Percentiles rank a stretch among this genome's conserved stretches.
Evolutionary conservation across 2,888 invertebrate species (phyloP).

Genomic region (Plebejus anna): DNA sequence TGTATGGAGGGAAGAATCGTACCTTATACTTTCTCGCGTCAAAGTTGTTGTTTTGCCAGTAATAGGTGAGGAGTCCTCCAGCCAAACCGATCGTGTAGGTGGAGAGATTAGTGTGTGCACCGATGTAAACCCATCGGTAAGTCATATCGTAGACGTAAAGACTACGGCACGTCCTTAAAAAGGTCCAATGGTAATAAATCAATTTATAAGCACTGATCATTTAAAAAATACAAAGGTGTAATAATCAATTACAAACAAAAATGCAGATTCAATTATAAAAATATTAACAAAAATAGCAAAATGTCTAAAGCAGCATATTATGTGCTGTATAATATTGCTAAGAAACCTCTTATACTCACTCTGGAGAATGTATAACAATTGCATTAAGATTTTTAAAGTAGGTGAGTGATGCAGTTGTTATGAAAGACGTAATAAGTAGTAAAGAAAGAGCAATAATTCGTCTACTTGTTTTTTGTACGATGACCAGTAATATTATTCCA

Average conservation of each 20-base stretch:
- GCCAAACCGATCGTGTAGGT: constrained; percentile 62
- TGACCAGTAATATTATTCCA: constrained; percentile 57
- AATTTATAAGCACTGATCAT: neutral
- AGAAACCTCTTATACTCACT: constrained; percentile 51
- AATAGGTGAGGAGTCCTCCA: constrained; percentile 59
- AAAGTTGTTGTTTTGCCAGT: constrained; percentile 52
- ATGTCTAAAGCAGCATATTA: neutral
- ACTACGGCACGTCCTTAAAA: constrained; percentile 53
- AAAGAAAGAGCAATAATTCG: constrained; percentile 44
- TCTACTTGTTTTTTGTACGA: constrained; percentile 44
- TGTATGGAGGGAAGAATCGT: neutral
- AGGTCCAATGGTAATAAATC: neutral
- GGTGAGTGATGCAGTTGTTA: constrained; percentile 54
- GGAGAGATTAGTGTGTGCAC: constrained; percentile 67
- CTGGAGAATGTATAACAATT: constrained; percentile 63
- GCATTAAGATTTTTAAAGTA: constrained; percentile 63
- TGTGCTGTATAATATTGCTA: neutral
- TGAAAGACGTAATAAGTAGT: constrained; percentile 47
- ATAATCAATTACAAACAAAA: too few relatives aligned
- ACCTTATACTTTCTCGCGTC: constrained; percentile 55
- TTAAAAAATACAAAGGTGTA: neutral
- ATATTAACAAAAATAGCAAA: too few relatives aligned
- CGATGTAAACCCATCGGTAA: constrained; percentile 58
- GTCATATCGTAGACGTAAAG: constrained; percentile 56
- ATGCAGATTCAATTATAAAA: too few relatives aligned